Evolutionary conservation across 1,140 invertebrate genomes (phyloP), one percentile per base, ranked within the genome.

Genomic region (Caligus rogercresseyi): DNA sequence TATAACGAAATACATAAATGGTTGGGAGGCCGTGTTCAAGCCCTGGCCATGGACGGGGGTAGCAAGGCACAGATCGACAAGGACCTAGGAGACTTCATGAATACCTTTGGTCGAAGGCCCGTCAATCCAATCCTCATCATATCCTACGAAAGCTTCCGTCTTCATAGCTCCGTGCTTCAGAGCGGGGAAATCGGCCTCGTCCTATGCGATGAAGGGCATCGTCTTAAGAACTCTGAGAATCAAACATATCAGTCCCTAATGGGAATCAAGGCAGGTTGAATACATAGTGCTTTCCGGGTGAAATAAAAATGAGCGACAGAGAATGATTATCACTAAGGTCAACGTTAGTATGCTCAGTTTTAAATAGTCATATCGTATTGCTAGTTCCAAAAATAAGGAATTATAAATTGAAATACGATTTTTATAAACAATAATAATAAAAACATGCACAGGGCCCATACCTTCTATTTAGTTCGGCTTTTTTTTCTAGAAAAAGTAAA

Each of bases 1-100:
- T 86, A 89, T 67, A 97, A 97, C 75, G 96, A 99, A 76, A 93
- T 99, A 64, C 80, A 81, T 16, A 99, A 99, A 75, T 99, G 96
- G 96, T 73, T 99, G 0, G 81, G 80, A 14, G 83, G 83, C 23
- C 78, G 86, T 68, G 80, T 98, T 11, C 83, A 82, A 70, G 80
- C 85, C 19, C 69, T 98, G 54, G 84, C 90, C 0, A 92, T 97
- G 72, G 93, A 97, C 74, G 87, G 86, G 66, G 89, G 91, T 0
- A 81, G 83, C 18, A 93, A 92, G 75, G 79, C 80, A 60, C 85
- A 94, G 64, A 90, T 93, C 21, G 92, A 92, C 68, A 76, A 79
- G 20, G 83, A 90, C 70, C 75, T 97, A 0, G 73, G 76, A 75
- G 70, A 67, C 21, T 74, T 81, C 75, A 66, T 74, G 31, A 70